Percentiles rank a stretch among this genome's conserved stretches.
Evolutionary conservation across 2,888 invertebrate genomes (phyloP).

Genomic region (Acleris holmiana): DNA sequence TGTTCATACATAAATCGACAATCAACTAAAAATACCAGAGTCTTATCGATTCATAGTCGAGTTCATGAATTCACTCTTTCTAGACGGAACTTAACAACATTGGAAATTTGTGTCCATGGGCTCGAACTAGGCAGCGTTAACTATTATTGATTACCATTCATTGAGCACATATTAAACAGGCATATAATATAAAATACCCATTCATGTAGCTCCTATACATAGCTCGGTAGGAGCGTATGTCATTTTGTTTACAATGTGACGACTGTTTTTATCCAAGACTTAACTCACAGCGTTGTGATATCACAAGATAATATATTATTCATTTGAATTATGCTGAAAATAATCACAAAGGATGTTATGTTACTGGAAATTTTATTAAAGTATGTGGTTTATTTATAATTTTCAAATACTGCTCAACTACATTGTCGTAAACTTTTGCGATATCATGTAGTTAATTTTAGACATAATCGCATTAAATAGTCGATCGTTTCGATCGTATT

Average conservation of each 20-base stretch:
- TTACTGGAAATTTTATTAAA: too few relatives aligned
- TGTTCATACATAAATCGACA: too few relatives aligned
- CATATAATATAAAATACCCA: slow-evolving; percentile 6
- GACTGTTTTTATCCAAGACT: slow-evolving; percentile 21
- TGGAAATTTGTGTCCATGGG: too few relatives aligned
- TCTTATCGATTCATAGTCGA: too few relatives aligned
- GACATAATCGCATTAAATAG: too few relatives aligned
- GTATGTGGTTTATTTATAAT: too few relatives aligned
- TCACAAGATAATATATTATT: not conserved
- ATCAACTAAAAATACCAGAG: too few relatives aligned
- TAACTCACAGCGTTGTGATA: slow-evolving; percentile 20
- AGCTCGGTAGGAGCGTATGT: slow-evolving; percentile 5
- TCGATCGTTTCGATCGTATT: too few relatives aligned
- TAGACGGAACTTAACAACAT: not conserved
- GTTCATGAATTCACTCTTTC: too few relatives aligned
- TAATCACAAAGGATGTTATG: not conserved
- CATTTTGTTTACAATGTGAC: slow-evolving; percentile 28
- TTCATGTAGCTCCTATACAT: not conserved
- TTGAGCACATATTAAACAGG: not conserved
- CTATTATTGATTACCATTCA: slow-evolving; percentile 30
- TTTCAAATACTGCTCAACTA: too few relatives aligned
- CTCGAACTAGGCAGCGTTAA: slow-evolving; percentile 12
- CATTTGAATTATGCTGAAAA: not conserved
- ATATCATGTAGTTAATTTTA: too few relatives aligned
- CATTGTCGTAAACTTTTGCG: too few relatives aligned